Conservation (phyloP, 2,113 vertebrate genomes). For the Heptranchias perlo region DNA sequence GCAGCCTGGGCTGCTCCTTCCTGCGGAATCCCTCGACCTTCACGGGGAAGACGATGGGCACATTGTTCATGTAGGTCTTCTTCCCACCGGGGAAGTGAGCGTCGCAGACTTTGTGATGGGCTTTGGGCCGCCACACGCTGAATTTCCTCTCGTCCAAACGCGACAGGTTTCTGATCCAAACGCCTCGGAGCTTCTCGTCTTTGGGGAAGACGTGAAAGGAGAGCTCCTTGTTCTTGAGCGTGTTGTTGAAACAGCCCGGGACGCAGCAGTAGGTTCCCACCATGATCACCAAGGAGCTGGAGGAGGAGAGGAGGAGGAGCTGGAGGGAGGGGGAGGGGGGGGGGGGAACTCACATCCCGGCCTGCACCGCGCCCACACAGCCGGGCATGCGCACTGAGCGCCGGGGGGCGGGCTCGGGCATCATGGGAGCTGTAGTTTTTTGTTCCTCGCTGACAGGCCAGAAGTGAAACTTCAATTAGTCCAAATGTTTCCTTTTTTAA, state of each 20-base stretch:
- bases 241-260: constrained; percentile 36
- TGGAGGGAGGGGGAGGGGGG: not conserved
- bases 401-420: too few species aligned
- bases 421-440: constrained; percentile 8
- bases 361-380: not conserved
- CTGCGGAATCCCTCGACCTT: constrained; percentile 21
- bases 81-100: constrained; percentile 31
- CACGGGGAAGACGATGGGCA: constrained; percentile 32
- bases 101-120: constrained; percentile 37
- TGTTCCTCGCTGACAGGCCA: not conserved
- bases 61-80: constrained; percentile 38
- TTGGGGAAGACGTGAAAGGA: constrained; percentile 35
- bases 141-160: constrained; percentile 29
- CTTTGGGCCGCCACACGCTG: constrained; percentile 35
- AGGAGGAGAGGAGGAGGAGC: not conserved
- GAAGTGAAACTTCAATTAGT: too few species aligned
- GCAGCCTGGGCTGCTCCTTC: not conserved
- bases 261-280: constrained; percentile 33
- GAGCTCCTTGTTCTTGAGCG: constrained; percentile 36
- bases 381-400: not conserved
- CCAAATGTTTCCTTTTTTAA: too few species aligned
- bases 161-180: constrained; percentile 17
- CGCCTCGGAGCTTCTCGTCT: not conserved
- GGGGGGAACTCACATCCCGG: constrained; percentile 27
- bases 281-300: not conserved